Base-by-base conservation (phyloP, 2,797 vertebrate species). In the Caiman crocodilus region DNA sequence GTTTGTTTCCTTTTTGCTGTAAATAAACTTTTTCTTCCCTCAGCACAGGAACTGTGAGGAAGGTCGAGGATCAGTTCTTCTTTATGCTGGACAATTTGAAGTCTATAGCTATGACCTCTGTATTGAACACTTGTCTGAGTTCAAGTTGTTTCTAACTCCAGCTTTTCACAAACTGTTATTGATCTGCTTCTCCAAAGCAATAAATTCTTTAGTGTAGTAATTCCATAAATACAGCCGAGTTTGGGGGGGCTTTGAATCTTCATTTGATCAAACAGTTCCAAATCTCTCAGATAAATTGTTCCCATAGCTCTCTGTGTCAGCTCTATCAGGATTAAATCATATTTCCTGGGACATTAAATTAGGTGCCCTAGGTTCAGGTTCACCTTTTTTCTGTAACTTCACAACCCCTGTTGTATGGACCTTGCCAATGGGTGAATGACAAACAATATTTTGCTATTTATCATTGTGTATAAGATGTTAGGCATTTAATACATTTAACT, bases 81-180 rank as follows among this genome's bases (percentile, higher is more conserved):
- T 93, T 97, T 88, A 95, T 69, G 76, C 58, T 0, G 78, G 89
- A 91, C 92, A 95, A 93, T 96, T 92, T 96, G 83, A 96, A 91
- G 80, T 76, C 94, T 57, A 1, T 88, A 93, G 79, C 1, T 57
- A 83, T 94, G 90, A 97, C 95, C 91, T 92, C 94, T 95, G 57
- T 95, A 82, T 90, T 94, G 91, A 97, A 96, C 1, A 3, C 80
- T 84, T 96, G 85, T 88, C 87, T 94, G 92, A 93, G 92, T 90
- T 96, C 89, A 95, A 93, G 87, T 90, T 85, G 71, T 96, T 97
- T 96, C 85, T 85, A 91, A 92, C 88, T 90, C 94, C 80, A 75
- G 82, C 80, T 97, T 97, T 96, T 97, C 92, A 87, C 82, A 94
- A 92, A 78, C 90, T 85, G 20, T 28, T 97, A 97, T 95, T 97